Evolutionary conservation across 2,888 invertebrate species (phyloP).

Genomic region (Halocaridina rubra): DNA sequence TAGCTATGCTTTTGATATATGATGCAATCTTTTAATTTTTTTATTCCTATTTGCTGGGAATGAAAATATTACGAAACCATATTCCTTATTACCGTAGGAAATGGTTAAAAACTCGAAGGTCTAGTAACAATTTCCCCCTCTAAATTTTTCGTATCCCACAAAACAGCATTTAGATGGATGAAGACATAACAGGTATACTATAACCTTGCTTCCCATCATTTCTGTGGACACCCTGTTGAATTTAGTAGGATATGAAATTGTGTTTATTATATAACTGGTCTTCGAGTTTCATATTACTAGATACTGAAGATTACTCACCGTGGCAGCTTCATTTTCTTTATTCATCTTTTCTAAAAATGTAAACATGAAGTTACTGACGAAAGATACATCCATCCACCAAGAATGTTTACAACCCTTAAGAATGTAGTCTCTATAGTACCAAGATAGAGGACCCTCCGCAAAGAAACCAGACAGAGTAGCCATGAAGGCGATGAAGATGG

Average conservation of each 20-base stretch:
- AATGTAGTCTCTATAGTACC: slow-evolving; percentile 2
- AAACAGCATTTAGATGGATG: no score
- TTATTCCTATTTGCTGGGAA: no score
- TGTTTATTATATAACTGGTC: background rate
- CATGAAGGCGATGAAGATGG: slow-evolving; percentile 3
- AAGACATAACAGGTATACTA: no score
- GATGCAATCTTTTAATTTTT: no score
- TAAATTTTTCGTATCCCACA: no score
- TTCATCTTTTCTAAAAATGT: background rate
- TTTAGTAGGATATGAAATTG: background rate
- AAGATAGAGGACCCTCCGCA: slow-evolving; percentile 21
- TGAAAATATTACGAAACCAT: no score
- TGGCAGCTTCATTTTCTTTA: background rate
- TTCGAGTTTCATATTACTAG: background rate
- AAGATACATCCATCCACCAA: slow-evolving; percentile 55
- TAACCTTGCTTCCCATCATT: no score
- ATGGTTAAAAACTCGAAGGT: no score
- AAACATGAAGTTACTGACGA: slow-evolving; percentile 25
- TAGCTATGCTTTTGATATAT: no score
- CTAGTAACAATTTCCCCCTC: no score
- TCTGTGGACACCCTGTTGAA: background rate
- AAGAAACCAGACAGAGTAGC: slow-evolving; percentile 30
- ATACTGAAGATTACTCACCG: background rate
- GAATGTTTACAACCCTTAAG: slow-evolving; percentile 30
- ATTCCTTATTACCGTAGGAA: no score